Evolutionary conservation across 1,140 invertebrate species (phyloP), one percentile per base, ranked within the genome.

Genomic region (Heterodera carotae): DNA sequence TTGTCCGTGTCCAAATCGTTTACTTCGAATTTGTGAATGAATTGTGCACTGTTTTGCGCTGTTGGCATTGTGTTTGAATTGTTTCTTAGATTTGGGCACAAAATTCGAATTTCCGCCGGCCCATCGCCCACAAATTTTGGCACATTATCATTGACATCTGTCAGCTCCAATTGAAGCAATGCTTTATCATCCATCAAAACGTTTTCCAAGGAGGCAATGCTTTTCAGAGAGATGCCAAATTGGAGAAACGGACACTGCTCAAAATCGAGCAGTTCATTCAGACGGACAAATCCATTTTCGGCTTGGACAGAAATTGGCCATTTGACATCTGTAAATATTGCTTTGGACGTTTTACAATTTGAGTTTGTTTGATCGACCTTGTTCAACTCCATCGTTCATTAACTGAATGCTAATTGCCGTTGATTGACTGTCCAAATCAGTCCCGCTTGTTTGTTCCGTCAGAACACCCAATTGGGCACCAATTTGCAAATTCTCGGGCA

Each of bases 91-190:
- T n/a, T n/a, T n/a, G 34, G 43, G 36, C 48, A 79, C 29, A 33
- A 36, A 10, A 78, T 53, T 8, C 10, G 27, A 8, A 78, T 0
- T 39, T 34, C 22, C 25, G 69, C 18, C 25, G 83, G 79, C 25
- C 60, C 34, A 18, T 27, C 2, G 34, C 29, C 56, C 34, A 73
- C 68, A 71, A 84, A 82, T 48, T 25, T 18, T 43, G 87, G 87
- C 12, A 82, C 33, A 60, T 88, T 86, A 78, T 89, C 88, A 74
- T 89, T 88, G 59, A 84, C 83, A 71, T 89, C 88, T n/a, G 60
- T 76, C 15, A 89, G 79, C 5, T 82, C 80, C 10, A 89, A 73
- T 18, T 66, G 80, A 48, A 89, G 83, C 18, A 85, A 83, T 0
- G 84, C 80, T 48, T 85, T 69, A 5, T n/a, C n/a, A n/a, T 53